Evolutionary conservation across 2,888 invertebrate species (phyloP), one percentile per base, ranked within the genome.

Genomic region (Drosophila nr. perissopoda): DNA sequence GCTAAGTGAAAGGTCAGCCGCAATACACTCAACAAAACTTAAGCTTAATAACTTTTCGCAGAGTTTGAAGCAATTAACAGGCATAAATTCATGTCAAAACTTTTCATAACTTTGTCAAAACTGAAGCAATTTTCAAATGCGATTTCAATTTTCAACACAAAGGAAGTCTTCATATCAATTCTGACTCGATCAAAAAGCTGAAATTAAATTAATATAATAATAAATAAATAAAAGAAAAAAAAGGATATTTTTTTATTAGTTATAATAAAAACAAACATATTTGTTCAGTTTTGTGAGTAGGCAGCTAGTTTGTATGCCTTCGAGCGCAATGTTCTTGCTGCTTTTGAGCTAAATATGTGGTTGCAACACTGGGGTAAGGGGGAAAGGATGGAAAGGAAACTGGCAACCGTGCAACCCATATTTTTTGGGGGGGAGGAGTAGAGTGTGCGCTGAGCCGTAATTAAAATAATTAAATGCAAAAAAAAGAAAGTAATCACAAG

Each of bases 391-490:
- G 18, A 6, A 42, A 7, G 21, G 29, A 57, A 57, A 27, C 27
- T 54, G 4, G 49, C 34, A 46, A 42, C 40, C 61, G 38, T 56
- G 56, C 38, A 56, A 56, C 38, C n/a, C 38, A 21, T 34, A 34
- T n/a, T 54, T 61, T 2, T 61, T 0, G 6, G 25, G 16, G 46
- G 2, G 5, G 21, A 7, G 25, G 18, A 10, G 18, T 7, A n/a
- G 54, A 38, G 48, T 73, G 84, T 84, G 80, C 81, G 73, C 65
- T 82, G 81, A 71, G 74, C 42, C 88, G 88, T 92, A 91, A 92
- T 92, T 91, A 91, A 92, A 91, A 86, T 91, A 92, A 92, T 91
- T 91, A 91, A 91, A 91, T 89, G 88, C 72, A 64, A 78, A 88
- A 82, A 81, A 87, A 82, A 57, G 56, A 29, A 56, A 81, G 83